Evolutionary conservation across 2,888 invertebrate species (phyloP), one percentile per base, ranked within the genome.

Genomic region (Drosophila borealis): DNA sequence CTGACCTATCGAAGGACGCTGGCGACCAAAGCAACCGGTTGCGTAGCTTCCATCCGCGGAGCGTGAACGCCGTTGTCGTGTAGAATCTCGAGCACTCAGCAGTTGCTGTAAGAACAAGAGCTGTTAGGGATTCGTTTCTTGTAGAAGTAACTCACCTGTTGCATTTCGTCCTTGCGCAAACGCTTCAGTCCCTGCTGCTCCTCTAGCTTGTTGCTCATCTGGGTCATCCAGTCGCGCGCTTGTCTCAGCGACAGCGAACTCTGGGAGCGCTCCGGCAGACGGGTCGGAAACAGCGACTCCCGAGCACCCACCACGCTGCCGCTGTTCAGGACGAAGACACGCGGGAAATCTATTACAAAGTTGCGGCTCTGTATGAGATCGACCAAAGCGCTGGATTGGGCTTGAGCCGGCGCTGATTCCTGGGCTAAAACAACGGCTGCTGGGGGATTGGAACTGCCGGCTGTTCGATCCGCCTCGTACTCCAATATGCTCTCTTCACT

Each of bases 401-500:
- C 25, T 39, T 62, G 54, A 17, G 46, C 6, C 0, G 36, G 21
- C 1, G 53, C 56, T 9, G 70, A 1, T 6, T 45, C 53, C 49
- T 63, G 77, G 4, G 37, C 53, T 8, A 53, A 14, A 2, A 13
- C 63, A 33, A 64, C 36, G 0, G 44, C 39, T 8, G 46, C n/a
- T 17, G 70, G 66, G 0, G 36, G 8, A 66, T 36, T 70, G 6
- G 60, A 21, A 9, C 37, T 64, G 42, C 44, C 46, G 39, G 90
- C 91, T 53, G 91, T 92, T 41, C 87, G 81, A 29, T 88, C 89
- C 1, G 90, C 93, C 74, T 96, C 96, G 84, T 96, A 93, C 91
- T 96, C 96, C 62, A 97, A 93, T 78, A 97, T 96, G 91, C 96
- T 96, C 93, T 97, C 97, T 91, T 96, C 96, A 90, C 96, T 97